Base-by-base conservation (phyloP, 2,797 vertebrate species). In the Hoplostethus mediterraneus region DNA sequence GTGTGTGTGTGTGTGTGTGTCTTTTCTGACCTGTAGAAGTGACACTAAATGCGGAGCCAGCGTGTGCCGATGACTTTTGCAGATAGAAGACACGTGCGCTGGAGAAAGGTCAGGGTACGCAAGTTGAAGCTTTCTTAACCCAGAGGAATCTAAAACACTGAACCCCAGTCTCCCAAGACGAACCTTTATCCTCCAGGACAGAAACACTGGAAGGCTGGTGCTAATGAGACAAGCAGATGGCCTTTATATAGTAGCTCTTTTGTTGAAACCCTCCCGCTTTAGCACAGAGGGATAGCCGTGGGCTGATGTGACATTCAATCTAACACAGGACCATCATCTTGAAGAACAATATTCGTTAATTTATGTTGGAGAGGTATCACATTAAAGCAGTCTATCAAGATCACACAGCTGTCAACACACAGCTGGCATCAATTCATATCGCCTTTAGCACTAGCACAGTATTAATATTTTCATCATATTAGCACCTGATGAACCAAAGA, bases 201-300 rank as follows among this genome's bases (percentile, higher is more conserved):
- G 54, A 86, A 80, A 73, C 67, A 67, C 47, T 45, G 70, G 44
- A 52, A 73, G 78, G 67, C 73, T 57, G 73, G 72, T 67, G 65
- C 73, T 85, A 89, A 87, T 82, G 74, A 85, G 88, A 81, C 53
- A 68, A 66, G 79, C 91, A 90, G 90, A 85, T 91, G 90, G 87
- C 80, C 87, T 86, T 90, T 87, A 74, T 80, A 71, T 65, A 21
- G 21, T 21, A 68, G 83, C 75, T 79, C 82, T 86, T 89, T 69
- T 74, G 81, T 75, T 85, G 57, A 87, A 90, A 86, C 79, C 70
- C 67, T 81, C 80, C 73, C 59, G 80, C 67, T 72, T 63, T 73
- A 84, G 82, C 89, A 86, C 75, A 77, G 80, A 85, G 73, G 71
- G 77, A 80, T 79, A 64, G 79, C 87, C 14, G 28, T 65, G 79